Percentiles rank a stretch among this genome's conserved stretches.
Conservation (phyloP, 2,113 vertebrate species). For the Tyto alba region DNA sequence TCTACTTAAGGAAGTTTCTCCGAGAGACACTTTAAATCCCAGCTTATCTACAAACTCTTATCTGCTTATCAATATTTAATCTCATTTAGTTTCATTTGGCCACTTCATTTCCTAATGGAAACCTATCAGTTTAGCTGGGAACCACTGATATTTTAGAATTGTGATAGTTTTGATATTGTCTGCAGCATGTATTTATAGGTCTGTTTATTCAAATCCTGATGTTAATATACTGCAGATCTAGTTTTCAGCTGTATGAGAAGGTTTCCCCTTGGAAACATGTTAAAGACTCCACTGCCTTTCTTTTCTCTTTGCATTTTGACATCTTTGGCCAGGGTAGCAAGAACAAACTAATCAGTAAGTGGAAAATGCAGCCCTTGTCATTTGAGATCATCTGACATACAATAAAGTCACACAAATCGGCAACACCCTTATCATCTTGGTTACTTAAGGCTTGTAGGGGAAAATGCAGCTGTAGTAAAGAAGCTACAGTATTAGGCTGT, state of each 20-base stretch:
- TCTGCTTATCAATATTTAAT: background rate
- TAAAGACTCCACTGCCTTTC: background rate
- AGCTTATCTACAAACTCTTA: background rate
- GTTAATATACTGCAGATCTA: background rate
- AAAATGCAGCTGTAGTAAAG: background rate
- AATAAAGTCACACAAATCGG: background rate
- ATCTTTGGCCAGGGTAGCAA: background rate
- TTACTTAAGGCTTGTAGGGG: background rate
- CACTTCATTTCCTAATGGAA: background rate
- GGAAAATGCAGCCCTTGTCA: background rate
- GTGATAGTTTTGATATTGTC: background rate
- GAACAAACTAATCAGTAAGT: background rate
- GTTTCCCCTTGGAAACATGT: background rate
- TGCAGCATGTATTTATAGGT: background rate
- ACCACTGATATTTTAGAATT: background rate
- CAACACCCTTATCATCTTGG: background rate
- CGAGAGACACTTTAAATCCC: background rate
- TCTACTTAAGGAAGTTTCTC: background rate
- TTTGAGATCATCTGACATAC: background rate
- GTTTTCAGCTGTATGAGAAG: background rate
- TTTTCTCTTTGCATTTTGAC: background rate
- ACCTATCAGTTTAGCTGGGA: background rate
- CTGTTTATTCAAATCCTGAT: background rate
- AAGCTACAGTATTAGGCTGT: background rate
- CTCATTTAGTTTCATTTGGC: background rate